Evolutionary conservation across 2,888 invertebrate genomes (phyloP).

Genomic region (Cheilosia soror): DNA sequence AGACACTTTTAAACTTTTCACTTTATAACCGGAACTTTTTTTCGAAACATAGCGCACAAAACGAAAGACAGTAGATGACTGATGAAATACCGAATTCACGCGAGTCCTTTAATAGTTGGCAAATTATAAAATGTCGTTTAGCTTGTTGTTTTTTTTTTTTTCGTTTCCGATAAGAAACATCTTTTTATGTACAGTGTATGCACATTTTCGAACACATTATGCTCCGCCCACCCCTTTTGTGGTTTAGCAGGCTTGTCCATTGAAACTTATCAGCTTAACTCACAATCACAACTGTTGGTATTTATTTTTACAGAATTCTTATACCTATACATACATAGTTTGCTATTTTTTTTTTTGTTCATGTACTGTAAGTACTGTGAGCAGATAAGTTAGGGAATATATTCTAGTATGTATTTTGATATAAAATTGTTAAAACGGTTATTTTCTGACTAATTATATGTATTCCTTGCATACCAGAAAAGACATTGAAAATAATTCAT

Average conservation of each 20-base stretch:
- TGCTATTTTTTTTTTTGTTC: too few relatives aligned
- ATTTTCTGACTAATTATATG: too few relatives aligned
- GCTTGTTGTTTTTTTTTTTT: not conserved
- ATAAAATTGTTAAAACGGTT: too few relatives aligned
- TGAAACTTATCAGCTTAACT: not conserved
- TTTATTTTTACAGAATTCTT: too few relatives aligned
- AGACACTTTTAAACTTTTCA: slow-evolving; percentile 1
- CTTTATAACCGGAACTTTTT: not conserved
- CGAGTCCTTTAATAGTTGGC: slow-evolving; percentile 59
- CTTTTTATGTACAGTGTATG: not conserved
- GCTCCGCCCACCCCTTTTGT: not conserved
- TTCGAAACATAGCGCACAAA: slow-evolving; percentile 2
- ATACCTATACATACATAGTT: too few relatives aligned
- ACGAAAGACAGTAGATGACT: slow-evolving; percentile 21
- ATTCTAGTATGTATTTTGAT: too few relatives aligned
- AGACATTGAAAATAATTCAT: too few relatives aligned
- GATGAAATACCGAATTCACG: slow-evolving; percentile 25
- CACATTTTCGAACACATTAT: not conserved
- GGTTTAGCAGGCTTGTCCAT: not conserved
- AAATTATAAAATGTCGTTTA: slow-evolving; percentile 2
- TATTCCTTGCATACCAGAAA: too few relatives aligned
- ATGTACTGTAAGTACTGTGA: too few relatives aligned
- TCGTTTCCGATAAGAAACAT: slow-evolving; percentile 27
- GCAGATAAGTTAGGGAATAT: too few relatives aligned
- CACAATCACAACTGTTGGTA: too few relatives aligned